Conservation (phyloP, 2,888 invertebrate species). For the Pyralis farinalis region DNA sequence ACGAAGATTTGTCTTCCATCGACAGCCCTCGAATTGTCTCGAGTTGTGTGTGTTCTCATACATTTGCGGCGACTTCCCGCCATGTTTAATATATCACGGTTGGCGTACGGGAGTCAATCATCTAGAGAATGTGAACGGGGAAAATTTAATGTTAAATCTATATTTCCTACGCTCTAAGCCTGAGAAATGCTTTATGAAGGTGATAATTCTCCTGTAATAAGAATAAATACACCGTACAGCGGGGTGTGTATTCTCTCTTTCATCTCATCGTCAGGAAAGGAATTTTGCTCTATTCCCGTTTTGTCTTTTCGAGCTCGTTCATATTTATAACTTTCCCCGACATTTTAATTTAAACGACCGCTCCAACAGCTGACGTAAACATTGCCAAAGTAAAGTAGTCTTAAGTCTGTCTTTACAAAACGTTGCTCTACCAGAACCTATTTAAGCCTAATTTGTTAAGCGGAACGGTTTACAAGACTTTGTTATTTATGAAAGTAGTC, state of each 20-base stretch:
- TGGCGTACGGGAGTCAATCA: constrained; percentile 17
- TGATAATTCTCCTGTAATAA: not conserved
- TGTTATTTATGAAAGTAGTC: too few relatives aligned
- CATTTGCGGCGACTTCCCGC: constrained; percentile 13
- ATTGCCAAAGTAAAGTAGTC: not conserved
- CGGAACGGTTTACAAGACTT: constrained; percentile 6
- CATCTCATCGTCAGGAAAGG: constrained; percentile 4
- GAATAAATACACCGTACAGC: not conserved
- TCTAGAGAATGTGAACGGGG: not conserved
- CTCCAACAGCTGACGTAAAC: not conserved
- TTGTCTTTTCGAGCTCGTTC: too few relatives aligned
- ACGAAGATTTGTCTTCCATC: not conserved
- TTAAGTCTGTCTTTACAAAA: not conserved
- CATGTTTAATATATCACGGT: constrained; percentile 17
- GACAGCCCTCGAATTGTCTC: not conserved
- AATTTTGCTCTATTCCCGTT: not conserved
- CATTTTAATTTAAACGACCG: not conserved
- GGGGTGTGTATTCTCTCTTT: not conserved
- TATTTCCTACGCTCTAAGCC: not conserved
- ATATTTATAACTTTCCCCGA: too few relatives aligned
- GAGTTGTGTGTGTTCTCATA: constrained; percentile 9
- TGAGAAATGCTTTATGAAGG: not conserved
- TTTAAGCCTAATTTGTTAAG: constrained; percentile 7
- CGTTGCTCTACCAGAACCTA: not conserved
- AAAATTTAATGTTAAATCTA: constrained; percentile 5